Conservation (phyloP, 2,113 vertebrate species). For the Pelusios castaneus region DNA sequence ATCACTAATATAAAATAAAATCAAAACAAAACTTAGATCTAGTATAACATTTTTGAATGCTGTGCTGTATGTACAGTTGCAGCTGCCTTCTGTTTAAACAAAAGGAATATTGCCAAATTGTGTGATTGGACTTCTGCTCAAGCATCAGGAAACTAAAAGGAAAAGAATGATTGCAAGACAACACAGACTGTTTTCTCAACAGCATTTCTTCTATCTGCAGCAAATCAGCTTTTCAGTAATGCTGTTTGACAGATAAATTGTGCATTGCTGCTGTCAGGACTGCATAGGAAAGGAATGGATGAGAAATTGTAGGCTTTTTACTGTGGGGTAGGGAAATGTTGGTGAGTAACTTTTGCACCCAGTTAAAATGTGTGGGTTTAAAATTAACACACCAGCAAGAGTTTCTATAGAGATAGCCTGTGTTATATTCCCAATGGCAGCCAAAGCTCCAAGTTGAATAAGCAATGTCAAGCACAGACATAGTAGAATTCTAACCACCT, state of each 20-base stretch:
- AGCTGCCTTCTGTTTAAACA: conserved; percentile 19
- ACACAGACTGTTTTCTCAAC: background rate
- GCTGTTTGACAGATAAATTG: background rate
- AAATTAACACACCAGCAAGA: background rate
- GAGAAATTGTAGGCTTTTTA: background rate
- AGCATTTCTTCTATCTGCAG: background rate
- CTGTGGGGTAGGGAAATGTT: background rate
- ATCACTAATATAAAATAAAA: background rate
- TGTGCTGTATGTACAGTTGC: conserved; percentile 15
- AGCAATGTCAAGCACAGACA: background rate
- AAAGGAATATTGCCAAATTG: conserved; percentile 3
- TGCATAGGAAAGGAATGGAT: accelerated
- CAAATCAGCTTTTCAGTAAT: background rate
- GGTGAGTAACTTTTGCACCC: background rate
- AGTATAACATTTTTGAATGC: background rate
- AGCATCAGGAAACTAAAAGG: background rate
- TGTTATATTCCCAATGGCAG: background rate
- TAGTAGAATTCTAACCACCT: background rate
- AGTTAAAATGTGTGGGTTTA: background rate
- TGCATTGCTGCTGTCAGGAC: background rate
- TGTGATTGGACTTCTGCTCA: background rate
- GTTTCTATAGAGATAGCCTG: background rate
- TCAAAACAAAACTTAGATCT: background rate
- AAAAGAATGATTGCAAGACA: conserved; percentile 3
- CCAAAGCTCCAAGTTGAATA: background rate